Percentiles rank a stretch among this genome's conserved stretches.
These are phyloP conservation scores for Lampropteryx suffumata DNA, from an alignment of 2,888 invertebrate species.

Conservation along the genomic window DNA sequence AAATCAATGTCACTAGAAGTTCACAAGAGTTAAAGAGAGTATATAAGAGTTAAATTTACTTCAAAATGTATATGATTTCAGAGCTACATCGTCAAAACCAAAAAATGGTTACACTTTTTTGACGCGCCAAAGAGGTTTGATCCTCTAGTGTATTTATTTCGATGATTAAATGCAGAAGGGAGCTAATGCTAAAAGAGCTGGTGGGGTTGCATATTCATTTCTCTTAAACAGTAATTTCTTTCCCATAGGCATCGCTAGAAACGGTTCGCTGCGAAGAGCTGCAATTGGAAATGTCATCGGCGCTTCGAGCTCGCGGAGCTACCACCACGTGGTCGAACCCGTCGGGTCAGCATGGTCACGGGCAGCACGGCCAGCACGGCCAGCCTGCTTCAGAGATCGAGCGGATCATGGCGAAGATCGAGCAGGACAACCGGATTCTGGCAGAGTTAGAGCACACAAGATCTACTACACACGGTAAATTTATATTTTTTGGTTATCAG, in stretches of 20 bases:
- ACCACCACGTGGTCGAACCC: slow-evolving; percentile 66
- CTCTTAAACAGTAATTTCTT: too few species aligned
- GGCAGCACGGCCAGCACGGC: slow-evolving; percentile 20
- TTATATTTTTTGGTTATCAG: not conserved
- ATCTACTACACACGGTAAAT: slow-evolving; percentile 85
- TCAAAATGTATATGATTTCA: too few species aligned
- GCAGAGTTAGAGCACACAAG: slow-evolving; percentile 95
- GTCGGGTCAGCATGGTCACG: slow-evolving; percentile 45
- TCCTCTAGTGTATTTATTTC: too few species aligned
- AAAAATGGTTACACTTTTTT: too few species aligned
- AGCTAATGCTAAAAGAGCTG: too few species aligned
- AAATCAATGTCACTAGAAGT: too few species aligned
- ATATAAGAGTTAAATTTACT: too few species aligned
- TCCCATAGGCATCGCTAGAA: slow-evolving; percentile 83
- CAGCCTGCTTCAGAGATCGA: slow-evolving; percentile 91
- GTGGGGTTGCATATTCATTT: too few species aligned
- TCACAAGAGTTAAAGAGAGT: too few species aligned
- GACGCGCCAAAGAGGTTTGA: too few species aligned
- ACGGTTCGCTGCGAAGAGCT: slow-evolving; percentile 93
- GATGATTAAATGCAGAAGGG: too few species aligned
- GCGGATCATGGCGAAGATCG: slow-evolving; percentile 97
- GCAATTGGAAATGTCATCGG: slow-evolving; percentile 91
- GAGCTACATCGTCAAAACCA: too few species aligned
- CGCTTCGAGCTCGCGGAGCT: slow-evolving; percentile 79
- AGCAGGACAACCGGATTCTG: slow-evolving; percentile 93